Evolutionary conservation across 1,140 invertebrate genomes (phyloP), one percentile per base, ranked within the genome.

Genomic region (Centruroides vittatus): DNA sequence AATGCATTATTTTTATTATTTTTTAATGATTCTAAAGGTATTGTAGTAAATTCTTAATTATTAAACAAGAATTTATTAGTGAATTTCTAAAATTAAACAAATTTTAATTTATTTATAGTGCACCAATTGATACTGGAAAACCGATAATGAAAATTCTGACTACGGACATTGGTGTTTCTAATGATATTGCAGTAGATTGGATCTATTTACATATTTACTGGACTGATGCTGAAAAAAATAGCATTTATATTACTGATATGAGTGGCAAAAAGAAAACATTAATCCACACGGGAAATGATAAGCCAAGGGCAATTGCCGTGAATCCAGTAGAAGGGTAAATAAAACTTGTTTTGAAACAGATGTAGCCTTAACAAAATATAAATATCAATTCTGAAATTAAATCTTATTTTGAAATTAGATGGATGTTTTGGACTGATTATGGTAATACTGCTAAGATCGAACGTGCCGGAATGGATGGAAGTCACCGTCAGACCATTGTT

Each of bases 391-490:
- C 8, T 41, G 23, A 23, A 23, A 23, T 41, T 41, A 41, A 41
- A 41, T 41, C 0, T 41, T 41, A 8, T 41, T 41, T 41, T 41
- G 3, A 41, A 41, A 9, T 67, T 70, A 84, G 83, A 3, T 93
- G 89, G 85, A 88, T 97, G 84, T 96, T 90, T 74, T 97, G 93
- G 93, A 91, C 88, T 1, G 94, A 98, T 73, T 97, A 93, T 92
- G 93, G 94, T 46, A 73, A 73, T 64, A 70, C 65, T 79, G 86
- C 92, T n/a, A 84, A 88, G 68, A 98, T 98, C 67, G 93, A 98
- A 75, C 79, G 89, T 60, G 89, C 91, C 53, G 81, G 78, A 36
- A 92, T 98, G 89, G 95, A 98, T 73, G 95, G 96, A 35, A 84
- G 85, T 10, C 86, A 93, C 70, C 78, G 93, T 12, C 81, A 86